Evolutionary conservation across 1,140 invertebrate genomes (phyloP).

Genomic region (Drosophila quadrilineata): DNA sequence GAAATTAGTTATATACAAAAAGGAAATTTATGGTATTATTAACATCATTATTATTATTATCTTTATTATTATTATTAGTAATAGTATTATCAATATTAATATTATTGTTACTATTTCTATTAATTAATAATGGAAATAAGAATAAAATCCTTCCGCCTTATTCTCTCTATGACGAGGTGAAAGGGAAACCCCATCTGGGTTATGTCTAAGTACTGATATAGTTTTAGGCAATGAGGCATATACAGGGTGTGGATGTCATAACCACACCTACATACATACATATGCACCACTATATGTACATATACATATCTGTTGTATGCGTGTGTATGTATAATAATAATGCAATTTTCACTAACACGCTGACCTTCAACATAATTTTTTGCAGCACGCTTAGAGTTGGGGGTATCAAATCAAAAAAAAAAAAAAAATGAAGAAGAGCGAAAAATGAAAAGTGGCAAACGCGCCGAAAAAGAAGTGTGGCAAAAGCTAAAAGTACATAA

Average conservation of each 20-base stretch:
- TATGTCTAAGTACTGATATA: too few species aligned
- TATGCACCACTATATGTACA: neutral
- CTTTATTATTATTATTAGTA: too few species aligned
- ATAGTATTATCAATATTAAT: too few species aligned
- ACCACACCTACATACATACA: constrained; percentile 8
- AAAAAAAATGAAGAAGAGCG: constrained; percentile 30
- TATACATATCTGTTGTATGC: neutral
- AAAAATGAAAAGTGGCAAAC: constrained; percentile 31
- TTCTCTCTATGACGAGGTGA: too few species aligned
- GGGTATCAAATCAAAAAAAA: constrained; percentile 1
- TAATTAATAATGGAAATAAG: too few species aligned
- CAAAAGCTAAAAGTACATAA: constrained; percentile 61
- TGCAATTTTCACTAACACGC: constrained; percentile 73
- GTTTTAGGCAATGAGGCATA: too few species aligned
- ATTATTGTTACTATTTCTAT: too few species aligned
- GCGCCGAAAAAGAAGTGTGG: constrained; percentile 32
- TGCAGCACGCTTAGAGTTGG: constrained; percentile 26
- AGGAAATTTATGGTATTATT: too few species aligned
- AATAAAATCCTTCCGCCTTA: too few species aligned
- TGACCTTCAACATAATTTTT: constrained; percentile 74
- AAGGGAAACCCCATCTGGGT: too few species aligned
- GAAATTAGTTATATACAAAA: too few species aligned
- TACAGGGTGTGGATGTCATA: neutral
- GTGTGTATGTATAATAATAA: constrained; percentile 37
- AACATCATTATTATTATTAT: too few species aligned